Base-by-base conservation (phyloP, 92 coral and sea anemone genomes). In the Epizoanthus illoricatus region DNA sequence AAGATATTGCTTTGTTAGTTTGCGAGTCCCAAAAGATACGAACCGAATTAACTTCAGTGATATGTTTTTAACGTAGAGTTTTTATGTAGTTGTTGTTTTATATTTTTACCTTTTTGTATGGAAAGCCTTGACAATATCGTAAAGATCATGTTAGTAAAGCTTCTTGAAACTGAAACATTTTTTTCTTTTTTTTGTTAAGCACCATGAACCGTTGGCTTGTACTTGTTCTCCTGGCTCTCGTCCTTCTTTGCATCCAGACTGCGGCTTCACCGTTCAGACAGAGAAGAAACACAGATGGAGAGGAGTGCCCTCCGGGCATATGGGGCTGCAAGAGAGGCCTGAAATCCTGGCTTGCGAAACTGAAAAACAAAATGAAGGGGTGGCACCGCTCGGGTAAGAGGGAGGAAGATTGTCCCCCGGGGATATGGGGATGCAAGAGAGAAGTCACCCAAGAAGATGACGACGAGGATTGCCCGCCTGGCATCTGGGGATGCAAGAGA, bases 271-370 rank as follows among this genome's bases (percentile, higher is more conserved):
- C 43, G 8, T 11, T 45, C 39, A 76, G 69, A 76, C 56, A 49
- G 64, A 7, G 15, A 61, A 55, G 65, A 42, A 71, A 62, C 69
- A 36, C 81, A 5, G 56, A 52, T 52, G 3, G 56, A 1, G 81
- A 56, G 7, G 81, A 76, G n/a, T 76, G 81, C 20, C 81, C 71
- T 18, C 81, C 71, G 0, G 81, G 42, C 40, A 76, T 76, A 20
- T 76, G 81, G 81, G 81, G 81, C 41, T 76, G 69, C 15, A 76
- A 76, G 47, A 41, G 81, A 45, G 81, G 81, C 5, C 81, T 76
- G 1, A 62, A 61, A 18, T 10, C 43, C 19, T 76, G 65, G 65
- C 17, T 76, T 59, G 65, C 70, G 10, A 61, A 76, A 20, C 2
- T 42, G 28, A 10, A 61, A 33, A 60, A 62, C 47, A 62, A 76